A percentile compares a stretch with the other conserved stretches of the same genome.
These are phyloP conservation scores for Corythornis cristatus DNA, from an alignment of 2,113 vertebrate species.

Conservation along the genomic window DNA sequence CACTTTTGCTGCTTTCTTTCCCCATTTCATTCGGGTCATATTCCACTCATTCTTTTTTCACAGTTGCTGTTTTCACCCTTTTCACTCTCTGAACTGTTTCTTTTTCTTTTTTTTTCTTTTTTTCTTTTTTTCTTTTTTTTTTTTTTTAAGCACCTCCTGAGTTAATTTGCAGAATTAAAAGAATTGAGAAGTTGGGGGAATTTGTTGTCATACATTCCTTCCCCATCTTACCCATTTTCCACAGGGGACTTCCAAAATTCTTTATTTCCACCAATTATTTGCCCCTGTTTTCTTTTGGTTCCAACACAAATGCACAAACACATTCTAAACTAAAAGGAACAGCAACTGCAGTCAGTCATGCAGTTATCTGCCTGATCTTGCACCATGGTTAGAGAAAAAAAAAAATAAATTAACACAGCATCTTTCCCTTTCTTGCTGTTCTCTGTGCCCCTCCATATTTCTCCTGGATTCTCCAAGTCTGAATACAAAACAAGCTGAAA, in stretches of 20 bases:
- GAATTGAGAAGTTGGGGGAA: no score
- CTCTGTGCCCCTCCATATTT: background rate
- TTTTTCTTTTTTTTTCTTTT: background rate
- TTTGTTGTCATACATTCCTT: background rate
- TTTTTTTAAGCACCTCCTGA: background rate
- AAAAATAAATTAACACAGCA: background rate
- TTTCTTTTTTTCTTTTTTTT: background rate
- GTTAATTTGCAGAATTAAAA: background rate
- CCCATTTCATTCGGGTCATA: background rate
- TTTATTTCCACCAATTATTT: background rate
- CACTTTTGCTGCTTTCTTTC: background rate
- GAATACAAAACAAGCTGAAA: background rate
- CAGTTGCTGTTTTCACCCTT: background rate
- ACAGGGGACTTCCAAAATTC: background rate
- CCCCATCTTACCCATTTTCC: background rate
- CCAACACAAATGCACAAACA: background rate
- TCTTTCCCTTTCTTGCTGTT: background rate
- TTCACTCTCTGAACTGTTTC: background rate
- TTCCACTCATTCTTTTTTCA: background rate
- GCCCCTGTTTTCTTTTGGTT: background rate
- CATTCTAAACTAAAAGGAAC: background rate
- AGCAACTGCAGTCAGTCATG: background rate
- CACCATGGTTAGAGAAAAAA: background rate
- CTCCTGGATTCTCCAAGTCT: background rate
- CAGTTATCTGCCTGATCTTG: background rate